These are phyloP conservation scores for Macropus fuliginosus DNA, from an alignment of 2,797 vertebrate genomes.

Conservation along the genomic window DNA sequence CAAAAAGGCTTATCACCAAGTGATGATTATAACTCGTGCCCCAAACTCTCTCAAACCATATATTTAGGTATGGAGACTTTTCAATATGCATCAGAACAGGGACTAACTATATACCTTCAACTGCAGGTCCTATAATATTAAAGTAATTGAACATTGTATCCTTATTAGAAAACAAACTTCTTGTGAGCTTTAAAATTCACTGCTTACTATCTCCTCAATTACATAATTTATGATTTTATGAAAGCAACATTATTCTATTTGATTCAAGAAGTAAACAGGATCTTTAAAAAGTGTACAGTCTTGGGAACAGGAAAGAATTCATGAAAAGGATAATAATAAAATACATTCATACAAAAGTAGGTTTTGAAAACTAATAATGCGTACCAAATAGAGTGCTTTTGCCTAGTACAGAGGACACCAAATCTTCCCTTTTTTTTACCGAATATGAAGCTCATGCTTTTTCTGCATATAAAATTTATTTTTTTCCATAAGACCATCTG, in stretches of 20 bases:
- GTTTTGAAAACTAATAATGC: not conserved
- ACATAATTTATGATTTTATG: not conserved
- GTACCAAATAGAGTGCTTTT: not conserved
- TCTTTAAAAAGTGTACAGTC: not conserved
- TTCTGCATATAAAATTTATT: no score
- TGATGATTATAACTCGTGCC: not conserved
- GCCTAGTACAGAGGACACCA: not conserved
- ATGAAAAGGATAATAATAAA: not conserved
- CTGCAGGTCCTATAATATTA: not conserved
- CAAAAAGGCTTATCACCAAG: not conserved
- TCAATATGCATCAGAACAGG: not conserved
- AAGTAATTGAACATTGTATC: not conserved
- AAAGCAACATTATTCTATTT: not conserved
- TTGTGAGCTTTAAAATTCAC: not conserved
- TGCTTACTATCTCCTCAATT: not conserved
- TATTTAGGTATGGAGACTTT: not conserved
- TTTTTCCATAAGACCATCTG: not conserved
- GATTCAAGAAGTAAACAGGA: no score
- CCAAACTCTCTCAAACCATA: not conserved
- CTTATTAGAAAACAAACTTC: not conserved
- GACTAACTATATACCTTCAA: not conserved
- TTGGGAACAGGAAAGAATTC: not conserved
- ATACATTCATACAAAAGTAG: not conserved
- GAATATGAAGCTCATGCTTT: not conserved
- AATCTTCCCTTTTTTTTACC: not conserved